Conservation (phyloP, 2,797 vertebrate species). For the Hydrocynus forskahlii region DNA sequence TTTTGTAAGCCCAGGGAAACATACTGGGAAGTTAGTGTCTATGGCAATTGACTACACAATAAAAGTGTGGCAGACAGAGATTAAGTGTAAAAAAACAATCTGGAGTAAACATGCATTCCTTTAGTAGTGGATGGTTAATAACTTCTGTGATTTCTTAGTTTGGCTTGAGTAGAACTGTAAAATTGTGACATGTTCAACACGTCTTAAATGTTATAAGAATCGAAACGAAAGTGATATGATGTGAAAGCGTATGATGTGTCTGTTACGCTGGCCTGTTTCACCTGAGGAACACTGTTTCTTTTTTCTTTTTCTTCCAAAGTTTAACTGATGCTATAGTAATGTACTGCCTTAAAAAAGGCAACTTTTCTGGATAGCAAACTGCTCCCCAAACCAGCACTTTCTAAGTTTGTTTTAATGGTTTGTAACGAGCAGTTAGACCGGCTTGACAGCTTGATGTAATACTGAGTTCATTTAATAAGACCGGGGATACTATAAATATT, state of each 20-base stretch:
- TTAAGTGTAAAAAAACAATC: too few relatives aligned
- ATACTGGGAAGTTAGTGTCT: not conserved
- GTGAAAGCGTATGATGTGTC: slow-evolving; percentile 9
- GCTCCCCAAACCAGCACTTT: slow-evolving; percentile 40
- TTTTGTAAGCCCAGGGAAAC: not conserved
- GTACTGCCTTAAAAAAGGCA: slow-evolving; percentile 43
- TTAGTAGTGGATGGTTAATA: not conserved
- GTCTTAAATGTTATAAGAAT: not conserved
- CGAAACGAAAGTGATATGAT: not conserved
- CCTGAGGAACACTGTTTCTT: slow-evolving; percentile 9
- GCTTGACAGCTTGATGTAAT: not conserved
- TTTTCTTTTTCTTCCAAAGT: slow-evolving; percentile 3
- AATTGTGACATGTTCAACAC: not conserved
- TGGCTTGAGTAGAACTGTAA: slow-evolving; percentile 20
- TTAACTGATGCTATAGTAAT: not conserved
- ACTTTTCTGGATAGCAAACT: slow-evolving; percentile 13
- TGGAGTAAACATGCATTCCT: not conserved
- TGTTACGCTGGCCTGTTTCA: slow-evolving; percentile 12
- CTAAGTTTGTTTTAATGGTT: slow-evolving; percentile 24
- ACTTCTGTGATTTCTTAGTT: slow-evolving; percentile 24
- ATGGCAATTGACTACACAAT: not conserved
- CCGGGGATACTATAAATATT: not conserved
- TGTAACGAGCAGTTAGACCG: not conserved
- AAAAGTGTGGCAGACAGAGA: not conserved
- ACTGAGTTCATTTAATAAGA: not conserved